phyloP scores from a whole-genome alignment of 53 echinoderm and acorn worm genomes.

The Paracentrotus lividus region DNA sequence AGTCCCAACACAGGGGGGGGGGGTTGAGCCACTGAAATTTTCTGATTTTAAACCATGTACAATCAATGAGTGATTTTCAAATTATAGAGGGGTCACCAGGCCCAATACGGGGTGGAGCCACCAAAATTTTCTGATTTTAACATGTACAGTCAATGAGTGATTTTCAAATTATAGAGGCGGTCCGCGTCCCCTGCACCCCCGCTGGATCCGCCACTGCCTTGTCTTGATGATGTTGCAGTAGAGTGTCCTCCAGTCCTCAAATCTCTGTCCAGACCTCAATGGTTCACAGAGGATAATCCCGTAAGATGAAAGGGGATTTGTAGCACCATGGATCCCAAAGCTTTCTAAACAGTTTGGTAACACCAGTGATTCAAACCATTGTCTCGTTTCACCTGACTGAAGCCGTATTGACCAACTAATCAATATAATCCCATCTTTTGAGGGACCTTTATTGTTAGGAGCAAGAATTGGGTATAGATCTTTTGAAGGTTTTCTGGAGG shows the following conservation, averaged over 20 bases:
- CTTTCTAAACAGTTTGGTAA: constrained; percentile 59
- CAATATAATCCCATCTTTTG: constrained; percentile 42
- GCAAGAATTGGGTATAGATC: background rate
- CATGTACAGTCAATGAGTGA: too few species aligned
- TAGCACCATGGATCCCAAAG: constrained; percentile 36
- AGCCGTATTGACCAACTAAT: constrained; percentile 46
- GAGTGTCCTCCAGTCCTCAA: constrained; percentile 18
- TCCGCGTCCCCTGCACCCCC: too few species aligned
- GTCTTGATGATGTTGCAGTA: background rate
- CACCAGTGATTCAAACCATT: constrained; percentile 47
- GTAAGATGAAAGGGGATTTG: background rate
- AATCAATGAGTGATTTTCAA: too few species aligned
- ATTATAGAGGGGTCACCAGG: too few species aligned
- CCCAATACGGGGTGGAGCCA: too few species aligned
- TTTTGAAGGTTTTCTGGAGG: background rate
- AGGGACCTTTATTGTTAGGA: background rate
- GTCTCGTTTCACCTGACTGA: background rate
- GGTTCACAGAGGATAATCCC: constrained; percentile 22
- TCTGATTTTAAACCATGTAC: too few species aligned
- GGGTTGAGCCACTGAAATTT: too few species aligned
- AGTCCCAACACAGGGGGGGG: too few species aligned
- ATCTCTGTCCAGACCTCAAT: background rate
- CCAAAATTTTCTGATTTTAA: too few species aligned
- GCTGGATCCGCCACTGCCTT: too few species aligned
- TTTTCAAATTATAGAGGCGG: too few species aligned